Percentiles rank a stretch among this genome's conserved stretches.
Conservation (phyloP, 2,113 vertebrate species). For the Cavia aperea region DNA sequence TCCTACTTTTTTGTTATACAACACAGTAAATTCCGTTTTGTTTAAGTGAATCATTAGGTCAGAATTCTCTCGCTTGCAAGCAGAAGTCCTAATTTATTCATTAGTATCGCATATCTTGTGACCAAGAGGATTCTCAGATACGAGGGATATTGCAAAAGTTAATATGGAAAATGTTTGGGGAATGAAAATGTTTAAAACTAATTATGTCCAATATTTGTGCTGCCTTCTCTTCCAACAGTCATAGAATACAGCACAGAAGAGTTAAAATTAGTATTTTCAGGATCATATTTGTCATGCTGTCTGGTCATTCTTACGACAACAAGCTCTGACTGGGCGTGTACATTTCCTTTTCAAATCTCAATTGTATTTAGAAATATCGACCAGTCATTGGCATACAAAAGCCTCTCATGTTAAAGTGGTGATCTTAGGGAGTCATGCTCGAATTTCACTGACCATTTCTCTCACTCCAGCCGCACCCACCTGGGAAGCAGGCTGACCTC, state of each 20-base stretch:
- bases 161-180: neutral
- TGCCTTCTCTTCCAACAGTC: slow-evolving; percentile 9
- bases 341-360: neutral
- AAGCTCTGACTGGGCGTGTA: neutral
- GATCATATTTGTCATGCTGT: neutral
- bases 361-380: neutral
- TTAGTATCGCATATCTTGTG: neutral
- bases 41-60: slow-evolving; percentile 28
- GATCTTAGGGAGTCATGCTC: neutral
- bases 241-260: neutral
- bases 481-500: neutral
- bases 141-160: slow-evolving; percentile 14
- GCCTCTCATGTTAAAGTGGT: neutral
- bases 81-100: neutral
- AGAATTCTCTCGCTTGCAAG: slow-evolving; percentile 1
- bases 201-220: neutral
- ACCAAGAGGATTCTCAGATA: slow-evolving; percentile 16
- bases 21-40: slow-evolving; percentile 48
- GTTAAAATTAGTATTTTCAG: neutral
- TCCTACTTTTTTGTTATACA: slow-evolving; percentile 36
- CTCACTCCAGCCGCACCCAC: neutral
- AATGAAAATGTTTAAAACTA: neutral
- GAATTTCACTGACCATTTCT: neutral
- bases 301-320: neutral
- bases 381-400: neutral